Base-by-base conservation (phyloP, 2,888 invertebrate species). In the Yponomeuta cagnagella region DNA sequence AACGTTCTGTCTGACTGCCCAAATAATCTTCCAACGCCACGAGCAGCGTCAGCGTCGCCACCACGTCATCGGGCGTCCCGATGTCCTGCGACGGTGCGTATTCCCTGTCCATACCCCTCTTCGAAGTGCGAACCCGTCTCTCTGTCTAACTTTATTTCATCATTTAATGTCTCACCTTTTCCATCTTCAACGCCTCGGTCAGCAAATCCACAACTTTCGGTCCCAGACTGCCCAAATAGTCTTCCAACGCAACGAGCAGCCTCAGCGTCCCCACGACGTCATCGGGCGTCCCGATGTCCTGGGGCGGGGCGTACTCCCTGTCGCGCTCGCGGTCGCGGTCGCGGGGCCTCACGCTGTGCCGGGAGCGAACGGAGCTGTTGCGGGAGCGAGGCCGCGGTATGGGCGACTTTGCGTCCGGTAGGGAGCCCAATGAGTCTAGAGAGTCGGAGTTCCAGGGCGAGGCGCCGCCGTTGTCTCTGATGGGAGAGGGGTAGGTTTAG, bases 11-110 rank as follows among this genome's bases (percentile, higher is more conserved):
- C 97, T 97, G 88, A 63, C 96, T 96, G n/a, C 97, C 97, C 69
- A 97, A 87, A 79, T 96, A 95, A 76, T 95, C 95, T 82, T 97
- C 97, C 6, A 97, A 87, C 0, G 97, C 97, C 0, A 96, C 96
- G 0, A 97, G 90, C 74, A 96, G 89, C 63, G 97, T 93, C 72
- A 97, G 84, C 69, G 96, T 95, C 37, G 93, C 94, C 2, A 96
- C 94, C 9, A 95, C 92, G 68, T 94, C 93, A 12, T 84, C 85
- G 71, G 89, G 48, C 69, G 66, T 43, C 73, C 37, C 71, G 71
- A 63, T 76, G 75, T 71, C 75, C 71, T 73, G 10, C 15, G 72
- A 63, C 23, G 72, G 71, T 2, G 68, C 70, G 52, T 65, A 73
- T 8, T 43, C 43, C 8, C 43, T 8, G 23, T 23, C 23, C 23